phyloP scores from a whole-genome alignment of 1,140 invertebrate species.

The Cydia fagiglandana region DNA sequence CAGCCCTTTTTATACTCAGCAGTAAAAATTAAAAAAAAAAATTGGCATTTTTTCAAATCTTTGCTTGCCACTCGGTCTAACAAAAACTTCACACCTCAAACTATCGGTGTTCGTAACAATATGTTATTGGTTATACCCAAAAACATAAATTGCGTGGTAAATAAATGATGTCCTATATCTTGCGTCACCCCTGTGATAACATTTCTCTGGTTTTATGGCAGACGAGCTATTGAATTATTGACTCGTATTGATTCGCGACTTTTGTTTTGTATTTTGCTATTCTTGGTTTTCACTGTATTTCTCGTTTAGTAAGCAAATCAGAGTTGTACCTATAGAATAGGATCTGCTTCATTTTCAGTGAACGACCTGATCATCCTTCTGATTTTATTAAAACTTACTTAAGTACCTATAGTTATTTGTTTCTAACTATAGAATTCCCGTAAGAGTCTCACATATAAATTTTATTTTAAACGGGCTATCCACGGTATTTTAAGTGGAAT shows the following conservation, averaged over 20 bases:
- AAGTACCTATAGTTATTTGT: too few relatives aligned
- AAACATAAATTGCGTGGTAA: neutral
- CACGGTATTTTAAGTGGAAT: too few relatives aligned
- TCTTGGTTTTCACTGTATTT: neutral
- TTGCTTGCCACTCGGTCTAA: neutral
- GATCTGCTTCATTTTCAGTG: too few relatives aligned
- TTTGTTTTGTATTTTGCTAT: neutral
- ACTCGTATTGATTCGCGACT: neutral
- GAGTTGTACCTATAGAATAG: too few relatives aligned
- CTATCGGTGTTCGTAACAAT: neutral
- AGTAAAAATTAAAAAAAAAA: neutral
- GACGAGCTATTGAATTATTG: slow-evolving; percentile 3
- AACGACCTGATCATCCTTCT: too few relatives aligned
- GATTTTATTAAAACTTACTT: too few relatives aligned
- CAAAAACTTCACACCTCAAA: neutral
- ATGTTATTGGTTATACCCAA: neutral
- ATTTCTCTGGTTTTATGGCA: neutral
- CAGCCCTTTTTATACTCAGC: neutral
- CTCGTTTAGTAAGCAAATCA: too few relatives aligned
- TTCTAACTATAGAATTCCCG: too few relatives aligned
- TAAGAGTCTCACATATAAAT: too few relatives aligned
- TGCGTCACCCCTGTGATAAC: slow-evolving; percentile 6
- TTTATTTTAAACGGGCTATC: too few relatives aligned
- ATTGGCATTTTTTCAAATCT: neutral
- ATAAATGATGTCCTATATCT: slow-evolving; percentile 7